Base-by-base conservation (phyloP, 2,113 vertebrate genomes). In the Coreoperca whiteheadi region DNA sequence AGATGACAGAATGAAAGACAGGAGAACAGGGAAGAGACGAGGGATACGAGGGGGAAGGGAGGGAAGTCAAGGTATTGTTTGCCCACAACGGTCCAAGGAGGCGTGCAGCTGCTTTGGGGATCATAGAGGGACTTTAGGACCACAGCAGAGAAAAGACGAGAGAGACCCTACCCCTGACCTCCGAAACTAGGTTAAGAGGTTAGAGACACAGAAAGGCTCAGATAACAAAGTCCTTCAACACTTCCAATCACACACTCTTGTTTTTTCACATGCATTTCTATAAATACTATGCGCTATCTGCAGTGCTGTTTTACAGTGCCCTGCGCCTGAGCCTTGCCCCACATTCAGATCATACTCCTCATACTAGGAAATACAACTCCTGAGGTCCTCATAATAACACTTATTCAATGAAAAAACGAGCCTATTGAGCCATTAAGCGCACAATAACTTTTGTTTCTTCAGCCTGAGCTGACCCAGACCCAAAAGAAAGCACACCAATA, bases 161-260 rank as follows among this genome's bases (percentile, higher is more conserved):
- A 64, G 68, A 56, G 75, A 54, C 77, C 89, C 77, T 23, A 77
- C 81, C 86, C 48, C 73, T 85, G 89, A 87, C 93, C 89, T 48
- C 41, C 0, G 67, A 86, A 94, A 94, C 76, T 92, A 77, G 94
- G 94, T 92, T 92, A 94, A 90, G 92, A 93, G 92, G 94, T 94
- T 92, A 93, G 77, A 90, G 88, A 91, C 83, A 89, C 82, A 88
- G 76, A 85, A 72, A 85, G 88, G 77, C 77, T 92, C 83, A 63
- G 83, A 91, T 91, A 89, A 87, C 84, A 74, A 72, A 81, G 90
- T 89, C 87, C 84, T 88, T 75, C 70, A 85, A 86, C 85, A 91
- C 89, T 82, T 86, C 82, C 14, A 41, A n/a, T n/a, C 79, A 50
- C 79, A 48, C 80, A 61, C 46, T 70, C 78, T 16, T 25, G 43